phyloP scores from a whole-genome alignment of 2,888 invertebrate species.

The Ethmia dodecea region DNA sequence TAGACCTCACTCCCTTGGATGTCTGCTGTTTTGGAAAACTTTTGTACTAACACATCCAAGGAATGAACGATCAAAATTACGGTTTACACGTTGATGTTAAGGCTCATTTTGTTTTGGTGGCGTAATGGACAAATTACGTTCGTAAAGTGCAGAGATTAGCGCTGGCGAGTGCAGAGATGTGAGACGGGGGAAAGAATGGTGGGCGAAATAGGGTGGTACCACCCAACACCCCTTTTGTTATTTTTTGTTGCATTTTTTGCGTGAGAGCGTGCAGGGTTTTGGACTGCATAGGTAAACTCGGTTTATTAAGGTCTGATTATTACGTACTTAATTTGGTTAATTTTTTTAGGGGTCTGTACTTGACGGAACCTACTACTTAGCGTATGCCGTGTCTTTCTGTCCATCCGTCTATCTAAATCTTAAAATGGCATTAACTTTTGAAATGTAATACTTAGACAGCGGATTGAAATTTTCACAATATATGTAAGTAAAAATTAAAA shows the following conservation, averaged over 20 bases:
- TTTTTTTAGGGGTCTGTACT: constrained; percentile 4
- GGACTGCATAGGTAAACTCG: constrained; percentile 42
- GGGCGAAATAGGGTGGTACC: constrained; percentile 47
- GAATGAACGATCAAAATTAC: constrained; percentile 23
- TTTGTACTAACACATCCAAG: constrained; percentile 39
- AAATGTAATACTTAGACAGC: too few relatives aligned
- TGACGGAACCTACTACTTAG: too few relatives aligned
- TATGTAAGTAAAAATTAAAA: too few relatives aligned
- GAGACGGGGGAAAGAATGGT: constrained; percentile 43
- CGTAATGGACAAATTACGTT: constrained; percentile 52
- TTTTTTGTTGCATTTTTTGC: constrained; percentile 72
- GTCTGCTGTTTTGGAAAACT: constrained; percentile 60
- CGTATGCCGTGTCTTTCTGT: too few relatives aligned
- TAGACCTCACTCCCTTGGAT: constrained; percentile 64
- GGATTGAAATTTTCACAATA: too few relatives aligned
- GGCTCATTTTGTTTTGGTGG: constrained; percentile 24
- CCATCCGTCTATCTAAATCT: too few relatives aligned
- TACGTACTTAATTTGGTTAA: constrained; percentile 11
- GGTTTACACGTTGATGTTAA: constrained; percentile 23
- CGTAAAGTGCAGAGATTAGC: constrained; percentile 63
- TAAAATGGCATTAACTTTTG: too few relatives aligned
- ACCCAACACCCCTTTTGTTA: constrained; percentile 57
- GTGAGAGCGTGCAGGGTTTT: constrained; percentile 48
- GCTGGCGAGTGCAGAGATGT: constrained; percentile 71
- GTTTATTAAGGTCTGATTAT: constrained; percentile 25